A percentile compares a stretch with the other conserved stretches of the same genome.
Evolutionary conservation across 2,888 invertebrate genomes (phyloP).

Genomic region (Drosophila anomalipes): DNA sequence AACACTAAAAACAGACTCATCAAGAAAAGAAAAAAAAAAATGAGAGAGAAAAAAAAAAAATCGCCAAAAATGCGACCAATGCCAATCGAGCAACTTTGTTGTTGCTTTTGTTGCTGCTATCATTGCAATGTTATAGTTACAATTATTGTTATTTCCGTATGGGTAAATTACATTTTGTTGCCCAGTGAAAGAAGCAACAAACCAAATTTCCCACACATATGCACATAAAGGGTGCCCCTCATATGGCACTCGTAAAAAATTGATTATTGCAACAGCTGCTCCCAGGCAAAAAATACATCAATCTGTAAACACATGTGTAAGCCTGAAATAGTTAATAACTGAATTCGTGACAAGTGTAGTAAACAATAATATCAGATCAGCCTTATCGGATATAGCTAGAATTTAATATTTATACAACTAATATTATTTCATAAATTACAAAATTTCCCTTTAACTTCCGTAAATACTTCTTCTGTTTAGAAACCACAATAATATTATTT

Average conservation of each 20-base stretch:
- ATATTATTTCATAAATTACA: not conserved
- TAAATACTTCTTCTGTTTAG: not conserved
- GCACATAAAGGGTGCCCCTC: constrained; percentile 42
- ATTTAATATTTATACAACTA: not conserved
- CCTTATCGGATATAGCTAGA: not conserved
- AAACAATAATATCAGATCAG: not conserved
- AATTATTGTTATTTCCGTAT: constrained; percentile 75
- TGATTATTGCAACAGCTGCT: constrained; percentile 38
- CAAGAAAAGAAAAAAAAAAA: constrained; percentile 28
- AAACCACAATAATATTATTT: not conserved
- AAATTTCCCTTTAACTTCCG: not conserved
- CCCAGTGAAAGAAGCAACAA: constrained; percentile 39
- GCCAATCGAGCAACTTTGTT: constrained; percentile 54
- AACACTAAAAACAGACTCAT: constrained; percentile 38
- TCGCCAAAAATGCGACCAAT: constrained; percentile 55
- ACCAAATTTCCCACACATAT: constrained; percentile 36
- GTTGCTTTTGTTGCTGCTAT: constrained; percentile 38
- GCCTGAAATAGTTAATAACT: not conserved
- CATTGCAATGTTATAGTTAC: constrained; percentile 68
- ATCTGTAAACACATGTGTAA: not conserved
- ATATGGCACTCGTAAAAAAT: constrained; percentile 26
- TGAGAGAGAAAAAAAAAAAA: constrained; percentile 20
- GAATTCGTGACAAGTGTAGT: not conserved
- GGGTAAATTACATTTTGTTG: constrained; percentile 64
- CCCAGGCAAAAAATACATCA: not conserved